Evolutionary conservation across 2,113 vertebrate species (phyloP), one percentile per base, ranked within the genome.

Genomic region (Nematolebias whitei): DNA sequence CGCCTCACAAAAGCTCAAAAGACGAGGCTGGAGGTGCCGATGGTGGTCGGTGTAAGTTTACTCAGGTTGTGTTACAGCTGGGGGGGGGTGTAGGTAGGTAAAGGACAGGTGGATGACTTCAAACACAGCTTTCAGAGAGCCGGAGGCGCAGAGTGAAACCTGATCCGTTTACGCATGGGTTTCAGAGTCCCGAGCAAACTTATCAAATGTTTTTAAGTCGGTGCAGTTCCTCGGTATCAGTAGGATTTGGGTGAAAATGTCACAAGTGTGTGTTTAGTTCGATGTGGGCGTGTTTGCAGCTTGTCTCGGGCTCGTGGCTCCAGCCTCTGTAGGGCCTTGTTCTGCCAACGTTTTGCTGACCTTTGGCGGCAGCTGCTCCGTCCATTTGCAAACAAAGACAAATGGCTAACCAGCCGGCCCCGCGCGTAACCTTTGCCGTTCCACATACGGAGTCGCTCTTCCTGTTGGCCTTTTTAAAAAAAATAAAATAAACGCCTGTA

Each of bases 281-380:
- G 43, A 71, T 49, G 47, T 55, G 72, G 77, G 74, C 38, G 82
- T 80, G 59, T 19, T 32, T 32, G 4, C 51, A 55, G 13, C 58
- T 55, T 48, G 61, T 61, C 65, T 12, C 48, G 19, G 26, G 32
- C 75, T 68, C 40, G 44, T 71, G 70, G 53, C 66, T 54, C 48
- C 48, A 7, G 45, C 58, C 57, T 87, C 38, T 83, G 62, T 74
- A 56, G 84, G 43, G 68, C 85, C 79, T 85, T 83, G 86, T 85
- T 87, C 86, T 80, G 82, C 55, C 83, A 88, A 78, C 85, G 88
- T 88, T 90, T 86, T 80, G 64, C 83, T 90, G 87, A 90, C 89
- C 89, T 90, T 89, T 88, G 78, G 71, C 62, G 76, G 63, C 86
- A 85, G 83, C 89, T 86, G 86, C 76, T 73, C 63, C 67, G 79